Base-by-base conservation (phyloP, 2,113 vertebrate species). In the Eubucco bourcierii region DNA sequence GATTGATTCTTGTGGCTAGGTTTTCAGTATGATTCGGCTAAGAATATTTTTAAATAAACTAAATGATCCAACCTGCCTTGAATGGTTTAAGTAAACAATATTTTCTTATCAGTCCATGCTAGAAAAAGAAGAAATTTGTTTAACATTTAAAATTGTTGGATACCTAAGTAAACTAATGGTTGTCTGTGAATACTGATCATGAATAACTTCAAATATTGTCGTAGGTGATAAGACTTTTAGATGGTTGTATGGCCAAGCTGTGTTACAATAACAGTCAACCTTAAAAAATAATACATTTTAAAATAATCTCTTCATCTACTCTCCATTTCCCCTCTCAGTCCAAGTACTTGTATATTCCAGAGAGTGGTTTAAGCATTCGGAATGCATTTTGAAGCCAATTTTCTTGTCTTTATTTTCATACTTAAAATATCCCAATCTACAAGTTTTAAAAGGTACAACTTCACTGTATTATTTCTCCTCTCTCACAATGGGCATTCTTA, bases 221-320 rank as follows among this genome's bases (percentile, higher is more conserved):
- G 24, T 24, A 84, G 41, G 44, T 39, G 64, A 65, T 83, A 90
- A 88, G 58, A 53, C 9, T 56, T 82, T 58, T 15, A 34, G 61
- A 53, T 29, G n/a, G 55, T 39, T 77, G 24, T 34, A 58, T 3
- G 7, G 27, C 31, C 53, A 28, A 55, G 3, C 46, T 65, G 55
- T 68, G 68, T 60, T 81, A 83, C 55, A 85, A 29, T 72, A 90
- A 29, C 29, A 65, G 47, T 47, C 8, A 2, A 68, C 72, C n/a
- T 89, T 76, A 81, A 88, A 70, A 77, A 84, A 63, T 29, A 37
- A 60, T 15, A 56, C 21, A 70, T 67, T 90, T 27, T 44, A 13
- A 10, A 83, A 80, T 84, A 87, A 92, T 94, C 68, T 86, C 47
- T 95, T 93, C 29, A 87, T 94, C 82, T 86, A 33, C 28, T 73